These are phyloP conservation scores for Lithophane leautieri DNA, from an alignment of 2,888 invertebrate species.

Conservation along the genomic window DNA sequence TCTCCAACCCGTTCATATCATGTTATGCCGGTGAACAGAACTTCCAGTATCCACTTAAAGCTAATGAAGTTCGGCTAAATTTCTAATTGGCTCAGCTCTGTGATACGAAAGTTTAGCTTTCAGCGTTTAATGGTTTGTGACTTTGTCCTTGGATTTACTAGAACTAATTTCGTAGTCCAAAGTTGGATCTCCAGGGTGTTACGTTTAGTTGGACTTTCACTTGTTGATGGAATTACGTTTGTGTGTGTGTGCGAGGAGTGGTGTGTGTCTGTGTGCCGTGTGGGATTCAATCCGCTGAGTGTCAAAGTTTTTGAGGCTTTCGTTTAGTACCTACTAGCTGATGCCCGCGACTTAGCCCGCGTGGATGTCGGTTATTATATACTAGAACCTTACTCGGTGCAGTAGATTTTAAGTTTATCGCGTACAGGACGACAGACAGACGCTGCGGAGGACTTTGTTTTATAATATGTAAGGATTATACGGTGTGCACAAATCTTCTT, in stretches of 20 bases:
- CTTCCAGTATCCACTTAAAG: slow-evolving; percentile 63
- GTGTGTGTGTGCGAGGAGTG: slow-evolving; percentile 17
- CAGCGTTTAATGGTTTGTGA: slow-evolving; percentile 78
- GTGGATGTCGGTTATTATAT: no score
- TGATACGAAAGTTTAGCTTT: slow-evolving; percentile 76
- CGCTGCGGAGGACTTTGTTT: no score
- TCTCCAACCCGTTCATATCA: slow-evolving; percentile 55
- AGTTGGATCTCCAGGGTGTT: slow-evolving; percentile 70
- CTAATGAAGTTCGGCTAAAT: slow-evolving; percentile 74
- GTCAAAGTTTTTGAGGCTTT: slow-evolving; percentile 46
- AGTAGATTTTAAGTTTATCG: no score
- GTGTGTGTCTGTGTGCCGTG: background rate
- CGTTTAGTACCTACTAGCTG: no score
- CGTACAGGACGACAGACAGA: no score
- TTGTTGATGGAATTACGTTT: slow-evolving; percentile 62
- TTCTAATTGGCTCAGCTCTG: slow-evolving; percentile 76
- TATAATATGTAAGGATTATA: no score
- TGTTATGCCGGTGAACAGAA: slow-evolving; percentile 55
- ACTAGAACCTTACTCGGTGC: no score
- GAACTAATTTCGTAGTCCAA: slow-evolving; percentile 72
- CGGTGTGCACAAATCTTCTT: background rate
- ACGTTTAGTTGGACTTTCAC: slow-evolving; percentile 66
- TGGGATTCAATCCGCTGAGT: slow-evolving; percentile 35
- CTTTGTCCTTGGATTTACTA: slow-evolving; percentile 76
- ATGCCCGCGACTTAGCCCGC: no score